Conservation (phyloP, 2,113 vertebrate species). For the Antennarius striatus region DNA sequence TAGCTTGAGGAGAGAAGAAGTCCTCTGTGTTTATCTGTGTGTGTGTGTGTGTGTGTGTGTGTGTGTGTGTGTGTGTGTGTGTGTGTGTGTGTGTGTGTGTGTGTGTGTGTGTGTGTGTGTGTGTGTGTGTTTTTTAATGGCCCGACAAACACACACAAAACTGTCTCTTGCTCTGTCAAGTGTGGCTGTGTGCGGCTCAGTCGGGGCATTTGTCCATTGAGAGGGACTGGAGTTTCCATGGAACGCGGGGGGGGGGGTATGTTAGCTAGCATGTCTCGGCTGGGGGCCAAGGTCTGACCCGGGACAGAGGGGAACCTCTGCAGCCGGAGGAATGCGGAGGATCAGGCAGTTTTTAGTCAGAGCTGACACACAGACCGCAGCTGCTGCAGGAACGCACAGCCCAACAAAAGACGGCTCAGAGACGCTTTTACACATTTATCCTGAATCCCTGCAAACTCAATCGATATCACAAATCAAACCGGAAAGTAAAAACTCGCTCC, state of each 20-base stretch:
- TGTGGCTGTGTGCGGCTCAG: slow-evolving; percentile 50
- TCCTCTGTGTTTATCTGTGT: background rate
- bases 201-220: slow-evolving; percentile 58
- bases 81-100: no score
- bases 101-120: no score
- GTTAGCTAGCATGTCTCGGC: slow-evolving; percentile 63
- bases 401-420: background rate
- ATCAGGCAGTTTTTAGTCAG: slow-evolving; percentile 32
- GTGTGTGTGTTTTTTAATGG: slow-evolving; percentile 12
- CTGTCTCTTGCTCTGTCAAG: slow-evolving; percentile 29
- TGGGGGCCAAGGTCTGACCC: slow-evolving; percentile 58
- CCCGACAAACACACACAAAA: slow-evolving; percentile 20
- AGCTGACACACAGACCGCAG: background rate
- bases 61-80: no score
- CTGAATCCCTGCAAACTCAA: background rate
- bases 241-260: slow-evolving; percentile 40
- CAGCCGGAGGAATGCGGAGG: slow-evolving; percentile 50
- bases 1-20: no score
- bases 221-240: slow-evolving; percentile 66
- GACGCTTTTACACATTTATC: background rate
- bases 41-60: no score
- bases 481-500: no score
- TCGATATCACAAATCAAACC: background rate
- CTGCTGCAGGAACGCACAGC: no score
- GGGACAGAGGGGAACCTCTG: slow-evolving; percentile 60